Conservation (phyloP, 1,140 invertebrate genomes). For the Psix sp. region DNA sequence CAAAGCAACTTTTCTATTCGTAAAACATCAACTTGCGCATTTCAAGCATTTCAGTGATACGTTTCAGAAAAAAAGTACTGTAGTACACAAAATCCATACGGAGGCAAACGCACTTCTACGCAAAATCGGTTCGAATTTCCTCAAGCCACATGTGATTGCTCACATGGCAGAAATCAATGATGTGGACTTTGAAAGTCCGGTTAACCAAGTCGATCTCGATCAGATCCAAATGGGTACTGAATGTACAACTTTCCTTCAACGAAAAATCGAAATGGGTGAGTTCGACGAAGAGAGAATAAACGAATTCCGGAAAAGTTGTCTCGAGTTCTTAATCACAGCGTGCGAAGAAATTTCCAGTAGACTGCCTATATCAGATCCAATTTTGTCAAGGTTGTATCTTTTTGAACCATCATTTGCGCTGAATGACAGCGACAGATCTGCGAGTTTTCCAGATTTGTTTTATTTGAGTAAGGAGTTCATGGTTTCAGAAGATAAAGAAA, state of each 20-base stretch:
- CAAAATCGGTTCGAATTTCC: constrained; percentile 23
- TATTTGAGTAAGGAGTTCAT: constrained; percentile 36
- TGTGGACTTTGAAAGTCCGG: constrained; percentile 24
- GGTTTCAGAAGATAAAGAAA: constrained; percentile 26
- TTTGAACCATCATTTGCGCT: constrained; percentile 30
- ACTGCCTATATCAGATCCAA: constrained; percentile 22
- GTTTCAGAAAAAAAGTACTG: constrained; percentile 37
- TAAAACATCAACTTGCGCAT: constrained; percentile 27
- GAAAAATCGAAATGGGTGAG: constrained; percentile 2
- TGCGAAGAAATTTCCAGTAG: constrained; percentile 26
- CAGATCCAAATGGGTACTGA: constrained; percentile 26
- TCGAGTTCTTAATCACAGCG: constrained; percentile 16
- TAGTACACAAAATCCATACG: constrained; percentile 24
- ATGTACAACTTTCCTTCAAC: constrained; percentile 21
- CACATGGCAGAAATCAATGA: constrained; percentile 25
- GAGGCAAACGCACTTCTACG: constrained; percentile 27
- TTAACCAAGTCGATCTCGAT: constrained; percentile 29
- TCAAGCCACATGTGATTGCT: constrained; percentile 28
- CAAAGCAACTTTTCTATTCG: constrained; percentile 32
- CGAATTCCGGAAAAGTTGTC: constrained; percentile 12
- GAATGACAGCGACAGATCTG: constrained; percentile 20
- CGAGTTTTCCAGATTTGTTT: constrained; percentile 22
- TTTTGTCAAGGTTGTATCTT: constrained; percentile 25
- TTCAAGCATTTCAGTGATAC: constrained; percentile 41
- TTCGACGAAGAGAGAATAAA: background rate